Conservation (phyloP, 1,140 invertebrate genomes). For the Panulirus ornatus region DNA sequence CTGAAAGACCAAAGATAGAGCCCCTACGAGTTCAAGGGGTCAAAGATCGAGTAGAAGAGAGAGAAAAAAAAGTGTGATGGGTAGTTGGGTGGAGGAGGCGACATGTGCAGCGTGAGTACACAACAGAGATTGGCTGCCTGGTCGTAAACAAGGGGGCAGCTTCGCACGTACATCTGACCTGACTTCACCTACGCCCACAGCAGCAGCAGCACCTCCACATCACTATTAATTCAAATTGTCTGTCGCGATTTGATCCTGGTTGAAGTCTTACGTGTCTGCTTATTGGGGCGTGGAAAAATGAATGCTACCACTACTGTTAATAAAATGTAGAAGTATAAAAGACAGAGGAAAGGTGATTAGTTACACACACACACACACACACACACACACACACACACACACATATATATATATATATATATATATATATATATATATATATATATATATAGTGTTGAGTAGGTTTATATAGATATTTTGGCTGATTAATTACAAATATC, state of each 20-base stretch:
- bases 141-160: not conserved
- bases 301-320: not conserved
- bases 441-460: no score
- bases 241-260: not conserved
- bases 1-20: not conserved
- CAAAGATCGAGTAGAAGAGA: not conserved
- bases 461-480: no score
- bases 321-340: not conserved
- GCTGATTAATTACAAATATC: no score
- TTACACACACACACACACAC: not conserved
- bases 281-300: not conserved
- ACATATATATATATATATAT: slow-evolving; percentile 3
- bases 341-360: not conserved
- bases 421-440: no score
- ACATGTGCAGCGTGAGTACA: no score
- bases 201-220: not conserved
- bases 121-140: not conserved
- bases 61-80: not conserved
- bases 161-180: slow-evolving; percentile 41
- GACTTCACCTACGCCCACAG: not conserved
- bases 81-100: no score
- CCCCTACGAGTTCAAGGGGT: not conserved
- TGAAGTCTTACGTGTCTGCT: not conserved
- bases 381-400: not conserved
- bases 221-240: not conserved